Base-by-base conservation (phyloP, 2,888 invertebrate genomes). In the Polydrusus tereticollis region DNA sequence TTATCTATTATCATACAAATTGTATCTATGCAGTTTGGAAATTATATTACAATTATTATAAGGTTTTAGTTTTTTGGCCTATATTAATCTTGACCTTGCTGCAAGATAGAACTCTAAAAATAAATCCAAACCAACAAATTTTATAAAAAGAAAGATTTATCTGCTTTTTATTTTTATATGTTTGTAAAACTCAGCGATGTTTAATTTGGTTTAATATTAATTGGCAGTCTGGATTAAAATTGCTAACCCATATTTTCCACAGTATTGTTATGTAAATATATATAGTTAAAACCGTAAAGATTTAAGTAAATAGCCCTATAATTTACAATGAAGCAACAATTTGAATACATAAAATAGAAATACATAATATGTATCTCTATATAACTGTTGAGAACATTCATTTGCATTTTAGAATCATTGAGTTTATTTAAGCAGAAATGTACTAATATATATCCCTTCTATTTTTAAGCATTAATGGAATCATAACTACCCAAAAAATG, bases 91-190 rank as follows among this genome's bases (percentile, higher is more conserved):
- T 29, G 29, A 52, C 52, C 52, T 52, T 52, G 52, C 16, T 14
- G n/a, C 12, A 26, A 52, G 29, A 8, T 29, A 29, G 52, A 29
- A 52, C 26, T 52, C 52, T 52, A 52, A 52, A 52, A 52, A 52
- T 52, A 52, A 52, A 52, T 8, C 14, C 7, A 52, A 20, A 52
- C 16, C 26, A 52, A 52, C 26, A 52, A n/a, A 52, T 29, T 29
- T 47, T 52, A 52, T 52, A 52, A 52, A 52, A 52, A 52, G 52
- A 29, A 29, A 52, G 16, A 52, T 52, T 52, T 52, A 52, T 52
- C 14, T 6, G 8, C 5, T 52, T 52, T 47, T 52, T 52, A 52
- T 52, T 52, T 52, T 52, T 29, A 26, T 52, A 45, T 12, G 12
- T n/a, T 26, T 26, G 7, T 26, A 3, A 5, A 5, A 3, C 26